phyloP scores from a whole-genome alignment of 2,888 invertebrate species.

The Athripsodes cinereus region DNA sequence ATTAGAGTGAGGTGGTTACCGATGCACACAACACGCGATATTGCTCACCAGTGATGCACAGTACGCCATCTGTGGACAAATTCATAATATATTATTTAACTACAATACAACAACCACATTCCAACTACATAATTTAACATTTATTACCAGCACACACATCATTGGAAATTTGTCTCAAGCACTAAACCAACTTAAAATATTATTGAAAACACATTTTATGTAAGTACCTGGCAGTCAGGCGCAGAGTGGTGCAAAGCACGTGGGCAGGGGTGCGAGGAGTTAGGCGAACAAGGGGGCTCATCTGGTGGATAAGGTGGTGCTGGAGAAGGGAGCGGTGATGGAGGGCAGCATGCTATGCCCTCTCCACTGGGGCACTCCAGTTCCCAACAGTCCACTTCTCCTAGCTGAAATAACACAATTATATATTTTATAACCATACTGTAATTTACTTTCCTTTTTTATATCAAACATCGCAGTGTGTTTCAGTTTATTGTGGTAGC shows the following conservation, averaged over 20 bases:
- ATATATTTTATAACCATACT: too few relatives aligned
- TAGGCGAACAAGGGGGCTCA: constrained; percentile 33
- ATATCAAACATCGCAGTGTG: too few relatives aligned
- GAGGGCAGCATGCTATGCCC: constrained; percentile 56
- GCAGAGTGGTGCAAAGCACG: constrained; percentile 60
- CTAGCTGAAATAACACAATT: constrained; percentile 58
- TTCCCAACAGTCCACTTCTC: constrained; percentile 86
- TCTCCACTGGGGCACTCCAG: constrained; percentile 62
- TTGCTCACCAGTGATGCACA: constrained; percentile 93
- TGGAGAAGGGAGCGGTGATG: constrained; percentile 44
- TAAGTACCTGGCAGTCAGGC: constrained; percentile 64
- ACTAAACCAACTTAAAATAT: too few relatives aligned
- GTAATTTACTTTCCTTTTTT: too few relatives aligned
- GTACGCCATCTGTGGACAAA: constrained; percentile 75
- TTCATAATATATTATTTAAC: neutral
- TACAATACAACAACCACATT: too few relatives aligned
- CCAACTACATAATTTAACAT: too few relatives aligned
- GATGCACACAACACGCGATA: constrained; percentile 93
- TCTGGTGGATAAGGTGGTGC: constrained; percentile 45
- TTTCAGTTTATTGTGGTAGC: too few relatives aligned
- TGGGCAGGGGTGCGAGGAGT: constrained; percentile 51
- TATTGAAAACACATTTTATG: too few relatives aligned
- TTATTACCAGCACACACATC: too few relatives aligned
- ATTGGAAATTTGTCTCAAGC: too few relatives aligned
- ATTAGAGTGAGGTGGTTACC: constrained; percentile 82